phyloP scores from a whole-genome alignment of 1,140 invertebrate species.

The Leptoteleia sp. region DNA sequence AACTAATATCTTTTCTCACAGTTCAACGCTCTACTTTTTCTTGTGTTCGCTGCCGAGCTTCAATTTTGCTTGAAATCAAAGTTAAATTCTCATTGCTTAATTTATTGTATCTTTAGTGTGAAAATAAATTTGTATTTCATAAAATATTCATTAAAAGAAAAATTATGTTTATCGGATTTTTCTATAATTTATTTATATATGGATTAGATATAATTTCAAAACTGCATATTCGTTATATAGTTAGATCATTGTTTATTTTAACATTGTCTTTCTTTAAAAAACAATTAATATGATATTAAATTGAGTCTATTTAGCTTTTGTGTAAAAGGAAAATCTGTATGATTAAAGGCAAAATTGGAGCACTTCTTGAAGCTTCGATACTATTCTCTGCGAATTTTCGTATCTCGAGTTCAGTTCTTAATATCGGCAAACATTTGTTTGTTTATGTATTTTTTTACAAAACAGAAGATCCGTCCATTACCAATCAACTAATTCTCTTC shows the following conservation, averaged over 20 bases:
- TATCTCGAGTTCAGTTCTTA: slow-evolving; percentile 32
- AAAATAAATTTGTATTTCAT: neutral
- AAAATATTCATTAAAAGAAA: too few relatives aligned
- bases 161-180: too few relatives aligned
- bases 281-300: too few relatives aligned
- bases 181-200: too few relatives aligned
- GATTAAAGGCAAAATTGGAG: slow-evolving; percentile 45
- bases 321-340: neutral
- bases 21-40: slow-evolving; percentile 19
- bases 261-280: too few relatives aligned
- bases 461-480: slow-evolving; percentile 88
- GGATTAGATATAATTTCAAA: too few relatives aligned
- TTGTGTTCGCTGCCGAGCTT: slow-evolving; percentile 14
- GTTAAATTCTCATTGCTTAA: neutral
- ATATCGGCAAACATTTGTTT: slow-evolving; percentile 53
- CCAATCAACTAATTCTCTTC: slow-evolving; percentile 91
- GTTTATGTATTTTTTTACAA: slow-evolving; percentile 68
- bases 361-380: slow-evolving; percentile 18
- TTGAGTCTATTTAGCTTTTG: too few relatives aligned
- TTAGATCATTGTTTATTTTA: too few relatives aligned
- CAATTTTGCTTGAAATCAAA: slow-evolving; percentile 21
- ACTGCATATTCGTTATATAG: too few relatives aligned
- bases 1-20: slow-evolving; percentile 23
- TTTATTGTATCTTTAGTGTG: neutral
- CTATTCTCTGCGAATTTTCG: slow-evolving; percentile 45